A percentile compares a stretch with the other conserved stretches of the same genome.
Evolutionary conservation across 1,140 invertebrate species (phyloP).

Genomic region (Hylyphantes graminicola): DNA sequence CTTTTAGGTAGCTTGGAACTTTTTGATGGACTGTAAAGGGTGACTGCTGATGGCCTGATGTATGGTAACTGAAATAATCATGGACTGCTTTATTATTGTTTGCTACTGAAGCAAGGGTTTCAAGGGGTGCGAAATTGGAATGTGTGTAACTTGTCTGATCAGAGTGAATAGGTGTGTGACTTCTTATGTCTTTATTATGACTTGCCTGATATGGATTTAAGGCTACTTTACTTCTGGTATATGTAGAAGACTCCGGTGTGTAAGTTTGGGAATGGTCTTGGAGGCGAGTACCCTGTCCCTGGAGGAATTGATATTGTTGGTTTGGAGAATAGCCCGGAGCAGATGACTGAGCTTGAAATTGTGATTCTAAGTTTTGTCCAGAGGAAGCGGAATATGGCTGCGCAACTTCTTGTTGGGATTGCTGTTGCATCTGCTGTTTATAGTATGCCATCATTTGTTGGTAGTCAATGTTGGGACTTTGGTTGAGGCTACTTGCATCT

Average conservation of each 20-base stretch:
- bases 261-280: constrained; percentile 5
- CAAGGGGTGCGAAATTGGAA: constrained; percentile 17
- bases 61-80: constrained; percentile 31
- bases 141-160: neutral
- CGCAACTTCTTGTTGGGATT: neutral
- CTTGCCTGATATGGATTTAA: constrained; percentile 1
- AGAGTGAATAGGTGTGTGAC: neutral
- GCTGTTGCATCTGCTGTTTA: constrained; percentile 28
- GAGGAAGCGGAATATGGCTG: neutral
- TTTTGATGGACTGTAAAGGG: constrained; percentile 10
- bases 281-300: neutral
- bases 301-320: constrained; percentile 3
- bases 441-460: constrained; percentile 43
- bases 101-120: constrained; percentile 8
- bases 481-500: neutral
- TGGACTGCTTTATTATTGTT: constrained; percentile 10
- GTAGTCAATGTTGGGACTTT: neutral
- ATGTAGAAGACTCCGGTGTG: neutral
- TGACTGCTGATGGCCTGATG: neutral
- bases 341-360: neutral
- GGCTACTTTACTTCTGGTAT: neutral
- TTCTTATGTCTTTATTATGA: constrained; percentile 17
- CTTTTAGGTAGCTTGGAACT: neutral
- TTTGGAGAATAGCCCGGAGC: neutral
- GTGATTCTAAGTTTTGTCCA: neutral